Conservation (phyloP, 2,113 vertebrate species). For the Stictonetta naevosa region DNA sequence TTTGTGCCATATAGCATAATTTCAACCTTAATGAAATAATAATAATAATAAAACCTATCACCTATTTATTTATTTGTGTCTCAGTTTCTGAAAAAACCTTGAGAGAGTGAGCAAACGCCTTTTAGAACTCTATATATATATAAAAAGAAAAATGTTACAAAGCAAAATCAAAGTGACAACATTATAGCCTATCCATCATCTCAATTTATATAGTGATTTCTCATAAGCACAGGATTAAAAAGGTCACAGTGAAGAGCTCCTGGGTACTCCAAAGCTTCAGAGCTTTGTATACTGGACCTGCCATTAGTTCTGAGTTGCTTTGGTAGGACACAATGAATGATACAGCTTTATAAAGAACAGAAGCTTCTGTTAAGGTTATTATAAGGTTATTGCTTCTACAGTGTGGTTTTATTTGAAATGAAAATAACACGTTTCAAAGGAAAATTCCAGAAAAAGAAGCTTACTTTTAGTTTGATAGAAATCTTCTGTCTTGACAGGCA, state of each 20-base stretch:
- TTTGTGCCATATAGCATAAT: not conserved
- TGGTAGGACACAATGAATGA: not conserved
- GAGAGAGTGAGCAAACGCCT: not conserved
- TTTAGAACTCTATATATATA: not conserved
- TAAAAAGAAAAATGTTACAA: not conserved
- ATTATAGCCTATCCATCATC: not conserved
- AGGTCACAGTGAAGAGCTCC: not conserved
- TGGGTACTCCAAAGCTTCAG: not conserved
- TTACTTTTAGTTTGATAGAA: not conserved
- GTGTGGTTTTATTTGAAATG: not conserved
- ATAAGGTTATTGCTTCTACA: not conserved
- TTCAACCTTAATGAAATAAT: not conserved
- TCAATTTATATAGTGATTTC: not conserved
- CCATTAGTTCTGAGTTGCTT: not conserved
- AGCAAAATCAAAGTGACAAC: not conserved
- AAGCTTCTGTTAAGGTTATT: not conserved
- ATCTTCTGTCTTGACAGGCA: not conserved
- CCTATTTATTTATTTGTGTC: not conserved
- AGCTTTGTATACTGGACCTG: not conserved
- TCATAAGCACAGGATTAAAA: not conserved
- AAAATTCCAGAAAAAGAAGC: accelerated
- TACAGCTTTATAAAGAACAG: not conserved
- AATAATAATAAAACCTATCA: no score
- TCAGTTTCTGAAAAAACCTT: not conserved
- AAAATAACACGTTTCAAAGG: not conserved